phyloP scores from a whole-genome alignment of 2,113 vertebrate species.

The Chlamydotis undulata region DNA sequence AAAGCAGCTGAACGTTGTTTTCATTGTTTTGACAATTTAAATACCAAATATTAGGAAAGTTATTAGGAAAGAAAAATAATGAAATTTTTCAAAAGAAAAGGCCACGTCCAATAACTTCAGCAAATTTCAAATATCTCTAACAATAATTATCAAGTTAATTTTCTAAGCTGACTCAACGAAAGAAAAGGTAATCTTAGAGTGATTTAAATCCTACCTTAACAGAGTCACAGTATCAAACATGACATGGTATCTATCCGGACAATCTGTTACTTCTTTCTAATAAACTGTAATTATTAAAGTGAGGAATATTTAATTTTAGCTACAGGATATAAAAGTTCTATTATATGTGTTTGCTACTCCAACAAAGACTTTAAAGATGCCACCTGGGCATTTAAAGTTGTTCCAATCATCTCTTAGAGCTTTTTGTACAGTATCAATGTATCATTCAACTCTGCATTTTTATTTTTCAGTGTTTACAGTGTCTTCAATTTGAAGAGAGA shows the following conservation, averaged over 20 bases:
- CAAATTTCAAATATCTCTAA: neutral
- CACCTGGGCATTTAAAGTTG: neutral
- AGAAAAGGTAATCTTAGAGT: neutral
- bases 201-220: neutral
- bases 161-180: neutral
- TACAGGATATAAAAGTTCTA: neutral
- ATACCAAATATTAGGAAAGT: neutral
- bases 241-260: fast-evolving
- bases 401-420: fast-evolving
- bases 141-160: neutral
- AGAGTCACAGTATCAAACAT: neutral
- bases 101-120: neutral
- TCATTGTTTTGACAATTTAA: neutral
- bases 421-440: neutral
- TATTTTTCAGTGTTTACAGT: neutral
- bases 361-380: neutral
- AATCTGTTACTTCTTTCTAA: neutral
- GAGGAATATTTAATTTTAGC: neutral
- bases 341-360: neutral
- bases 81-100: neutral
- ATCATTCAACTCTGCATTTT: neutral
- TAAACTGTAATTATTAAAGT: neutral
- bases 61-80: neutral
- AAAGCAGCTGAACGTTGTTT: neutral
- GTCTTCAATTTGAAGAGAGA: neutral